A percentile compares a stretch with the other conserved stretches of the same genome.
Conservation (phyloP, 2,888 invertebrate species). For the Epinotia brunnichana region DNA sequence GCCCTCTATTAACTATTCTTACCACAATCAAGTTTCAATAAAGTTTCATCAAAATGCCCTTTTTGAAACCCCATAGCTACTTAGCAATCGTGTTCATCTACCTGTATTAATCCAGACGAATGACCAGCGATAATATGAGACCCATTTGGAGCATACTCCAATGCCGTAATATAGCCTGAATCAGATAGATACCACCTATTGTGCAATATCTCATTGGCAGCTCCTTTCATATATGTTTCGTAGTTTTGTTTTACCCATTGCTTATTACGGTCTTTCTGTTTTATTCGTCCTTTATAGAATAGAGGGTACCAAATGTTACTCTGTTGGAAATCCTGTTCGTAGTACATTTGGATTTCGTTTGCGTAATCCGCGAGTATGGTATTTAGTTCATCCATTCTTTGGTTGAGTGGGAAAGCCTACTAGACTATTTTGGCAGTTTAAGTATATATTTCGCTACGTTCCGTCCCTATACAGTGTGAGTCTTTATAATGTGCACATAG, state of each 20-base stretch:
- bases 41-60: conserved; percentile 7
- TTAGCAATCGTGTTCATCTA: conserved; percentile 49
- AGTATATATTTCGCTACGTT: neutral
- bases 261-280: conserved; percentile 11
- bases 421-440: conserved; percentile 19
- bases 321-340: conserved; percentile 31
- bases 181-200: conserved; percentile 60
- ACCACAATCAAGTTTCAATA: conserved; percentile 13
- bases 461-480: too few relatives aligned
- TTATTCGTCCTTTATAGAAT: conserved; percentile 31
- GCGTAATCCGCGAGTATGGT: conserved; percentile 29
- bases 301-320: conserved; percentile 44
- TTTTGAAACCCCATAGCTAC: conserved; percentile 12
- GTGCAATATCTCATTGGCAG: conserved; percentile 59
- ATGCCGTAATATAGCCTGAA: conserved; percentile 65
- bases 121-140: conserved; percentile 74
- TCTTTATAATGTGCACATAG: too few relatives aligned
- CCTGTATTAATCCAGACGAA: conserved; percentile 83
- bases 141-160: conserved; percentile 74
- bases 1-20: neutral
- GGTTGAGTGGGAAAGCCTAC: conserved; percentile 17
- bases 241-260: conserved; percentile 48
- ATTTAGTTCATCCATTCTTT: conserved; percentile 23
- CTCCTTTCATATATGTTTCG: conserved; percentile 63
- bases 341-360: conserved; percentile 32